Percentiles rank a stretch among this genome's conserved stretches.
Evolutionary conservation across 2,113 vertebrate species (phyloP).

Genomic region (Calyptommatus sinebrachiatus): DNA sequence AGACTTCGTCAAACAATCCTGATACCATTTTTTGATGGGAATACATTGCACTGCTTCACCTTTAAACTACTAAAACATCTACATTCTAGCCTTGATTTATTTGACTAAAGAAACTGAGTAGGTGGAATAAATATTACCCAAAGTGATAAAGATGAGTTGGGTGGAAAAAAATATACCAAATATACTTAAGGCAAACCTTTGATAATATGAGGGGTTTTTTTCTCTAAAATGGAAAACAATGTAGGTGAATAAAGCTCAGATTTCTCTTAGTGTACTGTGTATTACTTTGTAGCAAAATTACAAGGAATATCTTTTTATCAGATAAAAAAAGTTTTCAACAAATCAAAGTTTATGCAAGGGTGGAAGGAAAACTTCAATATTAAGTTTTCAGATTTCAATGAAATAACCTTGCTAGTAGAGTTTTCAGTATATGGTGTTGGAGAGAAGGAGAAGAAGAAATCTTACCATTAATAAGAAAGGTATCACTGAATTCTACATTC

Average conservation of each 20-base stretch:
- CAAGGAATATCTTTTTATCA: slow-evolving; percentile 32
- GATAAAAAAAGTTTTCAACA: slow-evolving; percentile 17
- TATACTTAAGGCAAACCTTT: slow-evolving; percentile 27
- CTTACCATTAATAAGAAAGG: too few species aligned
- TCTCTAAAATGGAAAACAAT: slow-evolving; percentile 23
- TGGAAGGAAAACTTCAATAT: not conserved
- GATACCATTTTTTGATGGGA: slow-evolving; percentile 37
- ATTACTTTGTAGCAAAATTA: slow-evolving; percentile 31
- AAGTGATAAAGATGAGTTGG: slow-evolving; percentile 28
- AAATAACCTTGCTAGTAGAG: too few species aligned
- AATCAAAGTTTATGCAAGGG: not conserved
- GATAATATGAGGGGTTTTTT: slow-evolving; percentile 1
- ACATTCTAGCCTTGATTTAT: not conserved
- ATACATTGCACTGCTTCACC: slow-evolving; percentile 27
- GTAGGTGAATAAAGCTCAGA: slow-evolving; percentile 10
- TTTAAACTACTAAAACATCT: slow-evolving; percentile 22
- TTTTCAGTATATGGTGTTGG: too few species aligned
- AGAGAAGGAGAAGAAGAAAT: too few species aligned
- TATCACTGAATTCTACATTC: too few species aligned
- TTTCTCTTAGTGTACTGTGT: slow-evolving; percentile 21
- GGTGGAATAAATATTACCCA: slow-evolving; percentile 38
- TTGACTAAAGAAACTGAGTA: slow-evolving; percentile 21
- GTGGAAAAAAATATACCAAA: slow-evolving; percentile 16
- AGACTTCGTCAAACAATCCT: slow-evolving; percentile 35
- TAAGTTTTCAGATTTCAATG: too few species aligned